Evolutionary conservation across 2,797 vertebrate species (phyloP), one percentile per base, ranked within the genome.

Genomic region (Pristis pectinata): DNA sequence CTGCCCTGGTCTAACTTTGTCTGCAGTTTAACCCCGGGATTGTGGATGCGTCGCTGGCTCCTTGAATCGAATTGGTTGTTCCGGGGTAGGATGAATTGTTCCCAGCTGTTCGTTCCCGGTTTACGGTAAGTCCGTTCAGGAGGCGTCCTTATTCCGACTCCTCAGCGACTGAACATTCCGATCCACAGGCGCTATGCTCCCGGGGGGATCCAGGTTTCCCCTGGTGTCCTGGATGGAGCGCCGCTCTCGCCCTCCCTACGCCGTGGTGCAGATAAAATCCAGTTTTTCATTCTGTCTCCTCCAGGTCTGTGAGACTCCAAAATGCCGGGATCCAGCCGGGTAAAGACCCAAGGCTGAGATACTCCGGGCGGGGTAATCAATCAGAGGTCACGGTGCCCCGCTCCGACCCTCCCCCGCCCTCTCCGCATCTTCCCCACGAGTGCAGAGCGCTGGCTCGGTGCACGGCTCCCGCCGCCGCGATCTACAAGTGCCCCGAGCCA

Each of bases 211-310:
- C 87, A 91, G 61, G n/a, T 37, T 22, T 8, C 61, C 1, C 59
- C 27, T 87, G 17, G 61, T 37, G 87, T 37, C 85, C 85, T 41
- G 87, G 61, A 41, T 10, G 56, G 87, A 91, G 87, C 87, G 59
- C 56, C 7, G n/a, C 17, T 61, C 61, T 91, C 87, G 87, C 87
- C 87, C 87, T 87, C 83, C 53, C n/a, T 59, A 56, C 83, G 83
- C 27, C 27, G 83, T 5, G 37, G 59, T 37, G 17, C 87, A 24
- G 87, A 67, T 64, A 91, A 67, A 67, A 41, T 9, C 87, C 61
- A 24, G 19, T 41, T 24, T 91, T 10, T 91, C 87, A 91, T 91
- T 91, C 87, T 67, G 87, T 24, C n/a, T 67, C 37, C 61, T 91
- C 87, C n/a, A 61, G 19, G 22, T 67, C 19, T 41, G 87, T n/a